phyloP scores from a whole-genome alignment of 2,797 vertebrate species.

The Aselliscus stoliczkanus region DNA sequence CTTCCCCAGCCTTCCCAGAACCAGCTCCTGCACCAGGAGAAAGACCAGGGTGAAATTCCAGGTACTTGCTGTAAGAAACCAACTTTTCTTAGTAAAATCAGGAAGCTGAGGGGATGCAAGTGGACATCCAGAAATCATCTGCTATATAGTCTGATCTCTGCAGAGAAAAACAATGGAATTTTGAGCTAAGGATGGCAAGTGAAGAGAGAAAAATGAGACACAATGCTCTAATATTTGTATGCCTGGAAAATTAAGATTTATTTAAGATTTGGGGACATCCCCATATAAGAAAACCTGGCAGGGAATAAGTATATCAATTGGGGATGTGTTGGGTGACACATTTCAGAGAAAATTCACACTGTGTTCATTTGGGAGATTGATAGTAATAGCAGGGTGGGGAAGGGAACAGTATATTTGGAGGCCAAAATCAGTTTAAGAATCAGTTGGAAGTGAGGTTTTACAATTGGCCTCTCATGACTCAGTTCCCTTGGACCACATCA shows the following conservation, averaged over 20 bases:
- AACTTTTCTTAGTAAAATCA: neutral
- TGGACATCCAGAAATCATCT: neutral
- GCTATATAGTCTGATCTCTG: neutral
- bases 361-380: neutral
- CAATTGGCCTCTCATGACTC: neutral
- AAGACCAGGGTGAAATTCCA: neutral
- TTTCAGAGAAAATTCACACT: neutral
- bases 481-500: neutral
- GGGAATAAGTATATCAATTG: neutral
- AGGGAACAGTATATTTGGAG: neutral
- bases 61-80: neutral
- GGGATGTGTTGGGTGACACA: neutral
- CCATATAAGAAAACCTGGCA: neutral
- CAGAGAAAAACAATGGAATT: neutral
- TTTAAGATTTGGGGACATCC: neutral
- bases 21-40: neutral
- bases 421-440: neutral
- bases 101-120: neutral
- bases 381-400: neutral
- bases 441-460: neutral
- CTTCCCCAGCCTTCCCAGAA: neutral
- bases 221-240: neutral
- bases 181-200: neutral
- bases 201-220: neutral
- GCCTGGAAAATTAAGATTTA: conserved; percentile 24